phyloP scores from a whole-genome alignment of 2,113 vertebrate species.

The Meles meles region DNA sequence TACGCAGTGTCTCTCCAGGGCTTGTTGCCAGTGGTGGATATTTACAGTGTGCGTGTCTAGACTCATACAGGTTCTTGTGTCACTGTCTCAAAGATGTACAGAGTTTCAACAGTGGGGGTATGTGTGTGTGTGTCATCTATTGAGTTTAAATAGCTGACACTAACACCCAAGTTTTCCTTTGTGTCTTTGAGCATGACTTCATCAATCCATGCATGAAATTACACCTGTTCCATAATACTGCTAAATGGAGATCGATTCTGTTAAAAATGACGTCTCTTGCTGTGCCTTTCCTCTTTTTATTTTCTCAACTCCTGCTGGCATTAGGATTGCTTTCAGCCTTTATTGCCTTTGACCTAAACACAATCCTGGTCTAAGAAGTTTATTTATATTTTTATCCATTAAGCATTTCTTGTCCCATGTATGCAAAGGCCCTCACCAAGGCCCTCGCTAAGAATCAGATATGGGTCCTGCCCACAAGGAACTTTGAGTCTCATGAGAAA shows the following conservation, averaged over 20 bases:
- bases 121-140: background rate
- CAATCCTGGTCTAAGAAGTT: background rate
- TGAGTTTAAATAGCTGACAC: background rate
- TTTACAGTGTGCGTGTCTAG: background rate
- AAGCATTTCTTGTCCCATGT: background rate
- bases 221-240: background rate
- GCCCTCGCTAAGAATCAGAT: background rate
- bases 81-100: background rate
- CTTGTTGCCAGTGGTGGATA: background rate
- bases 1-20: background rate
- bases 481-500: slow-evolving; percentile 15
- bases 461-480: background rate
- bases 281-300: background rate
- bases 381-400: background rate
- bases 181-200: background rate
- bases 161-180: background rate
- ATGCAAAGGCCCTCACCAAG: background rate
- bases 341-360: background rate
- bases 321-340: background rate
- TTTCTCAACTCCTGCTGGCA: background rate
- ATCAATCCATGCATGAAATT: background rate
- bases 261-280: background rate
- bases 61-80: background rate
- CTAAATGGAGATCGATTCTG: background rate
- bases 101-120: background rate